Evolutionary conservation across 1,140 invertebrate species (phyloP), one percentile per base, ranked within the genome.

Genomic region (Philopotamus ludificatus): DNA sequence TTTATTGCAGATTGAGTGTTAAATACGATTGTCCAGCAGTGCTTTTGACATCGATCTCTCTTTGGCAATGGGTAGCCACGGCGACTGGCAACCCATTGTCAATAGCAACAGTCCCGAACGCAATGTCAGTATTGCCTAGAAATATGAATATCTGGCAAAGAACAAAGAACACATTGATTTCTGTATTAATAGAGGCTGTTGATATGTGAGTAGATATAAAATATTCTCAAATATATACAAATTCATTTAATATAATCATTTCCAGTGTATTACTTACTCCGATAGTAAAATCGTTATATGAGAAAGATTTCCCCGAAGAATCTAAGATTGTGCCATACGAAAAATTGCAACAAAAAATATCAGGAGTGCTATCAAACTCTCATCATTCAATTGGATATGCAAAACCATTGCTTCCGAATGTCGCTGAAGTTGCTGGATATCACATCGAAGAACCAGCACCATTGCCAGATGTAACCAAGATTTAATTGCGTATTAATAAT

Each of bases 391-490:
- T 84, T 0, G 76, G 77, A 28, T 74, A 76, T 20, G 72, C 79
- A 0, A 72, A 75, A n/a, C 79, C 82, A 0, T 71, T 77, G 16
- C 44, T 80, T 0, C 82, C 82, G 4, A 81, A 79, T 65, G 73
- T 84, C 20, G 73, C 85, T 21, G 82, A 85, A 65, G 72, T 85
- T 15, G 84, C 83, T 0, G 85, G 83, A 1, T 74, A 85, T 67
- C 84, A 85, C 28, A 74, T 74, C 16, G 72, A 39, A 41, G 41
- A 72, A 20, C 21, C 58, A 0, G 71, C 73, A 58, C 70, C 74
- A 1, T n/a, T n/a, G n/a, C n/a, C n/a, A n/a, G n/a, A n/a, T n/a
- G n/a, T n/a, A n/a, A n/a, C n/a, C n/a, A n/a, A n/a, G n/a, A n/a
- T n/a, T 55, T 75, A 25, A 61, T 58, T 71, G 34, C 34, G n/a